Conservation (phyloP, 2,113 vertebrate species). For the Protomyctophum bolini region DNA sequence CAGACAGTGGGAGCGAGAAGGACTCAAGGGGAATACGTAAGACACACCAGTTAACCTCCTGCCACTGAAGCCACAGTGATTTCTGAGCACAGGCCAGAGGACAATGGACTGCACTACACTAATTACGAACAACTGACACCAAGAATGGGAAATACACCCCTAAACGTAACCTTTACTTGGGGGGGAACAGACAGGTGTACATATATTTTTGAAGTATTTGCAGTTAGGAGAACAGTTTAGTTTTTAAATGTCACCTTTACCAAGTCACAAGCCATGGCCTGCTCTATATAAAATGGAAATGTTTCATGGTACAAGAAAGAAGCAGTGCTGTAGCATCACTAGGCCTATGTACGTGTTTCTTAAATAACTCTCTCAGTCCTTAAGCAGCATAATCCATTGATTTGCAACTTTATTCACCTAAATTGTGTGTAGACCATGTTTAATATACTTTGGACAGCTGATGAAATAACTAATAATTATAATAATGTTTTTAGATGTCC, state of each 20-base stretch:
- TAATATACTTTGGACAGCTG: too few relatives aligned
- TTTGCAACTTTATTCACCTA: too few relatives aligned
- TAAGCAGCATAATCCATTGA: too few relatives aligned
- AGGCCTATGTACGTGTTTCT: too few relatives aligned
- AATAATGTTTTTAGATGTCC: too few relatives aligned
- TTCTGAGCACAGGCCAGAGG: conserved; percentile 73
- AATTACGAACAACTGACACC: conserved; percentile 72
- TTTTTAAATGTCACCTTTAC: conserved; percentile 21
- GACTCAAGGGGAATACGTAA: conserved; percentile 59
- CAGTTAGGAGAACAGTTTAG: conserved; percentile 26
- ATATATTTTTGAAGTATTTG: conserved; percentile 31
- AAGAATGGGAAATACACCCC: conserved; percentile 43
- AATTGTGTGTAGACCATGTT: too few relatives aligned
- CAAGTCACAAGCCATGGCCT: conserved; percentile 1
- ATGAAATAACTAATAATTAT: too few relatives aligned
- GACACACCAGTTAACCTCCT: conserved; percentile 67
- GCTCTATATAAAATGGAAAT: conserved; percentile 7
- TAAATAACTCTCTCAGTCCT: too few relatives aligned
- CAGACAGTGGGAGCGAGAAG: conserved; percentile 64
- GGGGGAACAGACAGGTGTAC: conserved; percentile 35
- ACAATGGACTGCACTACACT: conserved; percentile 77
- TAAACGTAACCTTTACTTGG: conserved; percentile 56
- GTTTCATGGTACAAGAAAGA: too few relatives aligned
- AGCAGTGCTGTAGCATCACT: too few relatives aligned
- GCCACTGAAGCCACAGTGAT: conserved; percentile 76